phyloP scores from a whole-genome alignment of 2,797 vertebrate genomes.

The Ibycter americanus region DNA sequence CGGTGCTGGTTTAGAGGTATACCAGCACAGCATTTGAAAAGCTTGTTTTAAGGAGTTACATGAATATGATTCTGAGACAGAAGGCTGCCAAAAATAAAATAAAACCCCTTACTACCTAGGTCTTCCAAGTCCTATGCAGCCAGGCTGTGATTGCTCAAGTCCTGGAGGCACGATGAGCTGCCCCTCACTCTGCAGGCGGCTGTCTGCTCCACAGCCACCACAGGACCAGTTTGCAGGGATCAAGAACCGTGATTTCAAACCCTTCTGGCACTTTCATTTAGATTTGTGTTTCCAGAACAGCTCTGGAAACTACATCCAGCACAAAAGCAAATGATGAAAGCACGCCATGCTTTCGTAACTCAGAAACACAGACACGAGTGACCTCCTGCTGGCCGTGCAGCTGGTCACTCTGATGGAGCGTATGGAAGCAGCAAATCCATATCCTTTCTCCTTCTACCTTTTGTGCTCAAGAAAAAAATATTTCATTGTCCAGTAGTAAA shows the following conservation, averaged over 20 bases:
- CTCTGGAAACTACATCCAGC: background rate
- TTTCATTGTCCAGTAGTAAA: conserved; percentile 26
- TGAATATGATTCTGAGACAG: background rate
- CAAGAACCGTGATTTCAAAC: background rate
- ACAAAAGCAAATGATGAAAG: background rate
- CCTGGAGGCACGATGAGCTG: background rate
- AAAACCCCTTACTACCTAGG: background rate
- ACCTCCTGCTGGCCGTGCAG: background rate
- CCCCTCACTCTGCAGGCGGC: background rate
- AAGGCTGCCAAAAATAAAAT: background rate
- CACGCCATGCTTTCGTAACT: background rate
- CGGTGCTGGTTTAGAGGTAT: background rate
- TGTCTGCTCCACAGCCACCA: background rate
- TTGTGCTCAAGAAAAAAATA: background rate
- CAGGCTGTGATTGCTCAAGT: background rate
- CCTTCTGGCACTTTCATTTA: background rate
- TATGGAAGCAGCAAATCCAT: conserved; percentile 10
- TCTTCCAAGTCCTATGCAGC: fast-evolving
- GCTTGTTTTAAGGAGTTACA: background rate
- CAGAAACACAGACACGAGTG: background rate
- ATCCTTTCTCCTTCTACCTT: conserved; percentile 1
- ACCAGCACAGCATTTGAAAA: background rate
- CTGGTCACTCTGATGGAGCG: background rate
- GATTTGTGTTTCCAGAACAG: background rate
- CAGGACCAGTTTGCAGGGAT: background rate